Evolutionary conservation across 2,888 invertebrate genomes (phyloP), one percentile per base, ranked within the genome.

Genomic region (Crioceris asparagi): DNA sequence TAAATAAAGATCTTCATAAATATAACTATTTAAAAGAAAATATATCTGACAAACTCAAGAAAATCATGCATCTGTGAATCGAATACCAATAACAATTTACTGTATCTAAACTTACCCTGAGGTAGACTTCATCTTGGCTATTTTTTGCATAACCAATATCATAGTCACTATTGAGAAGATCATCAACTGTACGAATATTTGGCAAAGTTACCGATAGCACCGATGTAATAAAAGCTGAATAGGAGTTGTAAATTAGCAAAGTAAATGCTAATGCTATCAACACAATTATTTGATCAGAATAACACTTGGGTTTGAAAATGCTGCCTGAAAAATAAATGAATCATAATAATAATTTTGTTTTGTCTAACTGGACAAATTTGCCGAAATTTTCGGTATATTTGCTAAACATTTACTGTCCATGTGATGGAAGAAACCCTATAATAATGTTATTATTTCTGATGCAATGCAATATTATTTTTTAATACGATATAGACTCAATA

Each of bases 151-250:
- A 78, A 1, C 76, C 77, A 30, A 77, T 69, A 50, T 71, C 71
- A 47, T 75, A 73, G 48, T 72, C 67, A 12, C 74, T 70, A 3
- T 70, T 68, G 2, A 75, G 57, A 2, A 78, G 69, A 32, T 77
- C 77, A 0, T 69, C 64, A 2, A 77, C 67, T 2, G 72, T 73
- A 36, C 69, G 71, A 12, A 78, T 72, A 12, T 61, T 60, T 3
- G 55, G 53, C 1, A 71, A 70, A 33, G 76, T 67, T 1, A 77
- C 75, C 0, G 77, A 77, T 35, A 78, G 56, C 29, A 77, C 74
- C 0, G 78, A 77, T 0, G 77, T 78, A 33, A 78, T 77, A 49
- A 75, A 77, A 1, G 77, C 77, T 0, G 77, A 75, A 48, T 77
- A 78, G 0, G 77, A 70, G 50, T 76, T 78, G 55, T 75, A 77